These are phyloP conservation scores for Rhabditophanes sp. DNA, from an alignment of 2,888 invertebrate genomes.

Conservation along the genomic window DNA sequence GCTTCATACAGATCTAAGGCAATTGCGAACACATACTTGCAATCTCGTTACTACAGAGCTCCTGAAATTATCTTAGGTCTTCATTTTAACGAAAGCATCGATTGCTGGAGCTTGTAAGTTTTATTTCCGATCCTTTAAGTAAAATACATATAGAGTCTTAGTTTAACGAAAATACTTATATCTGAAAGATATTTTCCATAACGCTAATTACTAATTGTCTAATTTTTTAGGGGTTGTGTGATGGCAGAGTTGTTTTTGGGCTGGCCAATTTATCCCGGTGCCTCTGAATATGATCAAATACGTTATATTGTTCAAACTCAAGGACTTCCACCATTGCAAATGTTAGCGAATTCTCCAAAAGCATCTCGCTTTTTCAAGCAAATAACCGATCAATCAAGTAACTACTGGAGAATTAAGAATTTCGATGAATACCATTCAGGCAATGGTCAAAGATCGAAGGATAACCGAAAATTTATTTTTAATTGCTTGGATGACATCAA, in stretches of 20 bases:
- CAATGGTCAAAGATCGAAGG: slow-evolving; percentile 93
- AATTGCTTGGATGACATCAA: slow-evolving; percentile 96
- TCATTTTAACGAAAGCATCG: slow-evolving; percentile 97
- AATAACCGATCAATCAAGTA: slow-evolving; percentile 14
- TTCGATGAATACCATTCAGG: slow-evolving; percentile 95
- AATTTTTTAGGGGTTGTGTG: slow-evolving; percentile 76
- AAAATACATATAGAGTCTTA: too few relatives aligned
- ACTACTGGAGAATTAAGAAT: slow-evolving; percentile 57
- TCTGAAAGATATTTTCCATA: too few relatives aligned
- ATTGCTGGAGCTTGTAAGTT: slow-evolving; percentile 99
- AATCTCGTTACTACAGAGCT: slow-evolving; percentile 85
- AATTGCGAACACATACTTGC: slow-evolving; percentile 95
- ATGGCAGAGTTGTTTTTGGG: slow-evolving; percentile 96
- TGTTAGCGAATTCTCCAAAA: slow-evolving; percentile 90
- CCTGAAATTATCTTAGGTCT: slow-evolving; percentile 90
- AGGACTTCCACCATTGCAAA: slow-evolving; percentile 87
- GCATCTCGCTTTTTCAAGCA: slow-evolving; percentile 77
- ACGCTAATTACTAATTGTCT: neutral
- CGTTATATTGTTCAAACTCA: slow-evolving; percentile 74
- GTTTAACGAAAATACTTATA: too few relatives aligned
- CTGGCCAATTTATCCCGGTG: slow-evolving; percentile 97
- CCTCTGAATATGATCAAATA: slow-evolving; percentile 81
- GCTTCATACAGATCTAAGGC: slow-evolving; percentile 98
- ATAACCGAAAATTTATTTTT: slow-evolving; percentile 96
- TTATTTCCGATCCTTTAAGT: too few relatives aligned